Evolutionary conservation across 2,113 vertebrate genomes (phyloP).

Genomic region (zebrafish (Danio rerio)): GRCz12tu NC_133178.1:30072501-30073000

Average conservation of each 20-base stretch:
- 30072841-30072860: conserved; percentile 20
- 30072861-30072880: conserved; percentile 22
- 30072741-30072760: conserved; percentile 22
- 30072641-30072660: not conserved
- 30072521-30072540: too few relatives aligned
- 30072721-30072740: conserved; percentile 13
- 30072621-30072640: too few relatives aligned
- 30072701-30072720: not conserved
- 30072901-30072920: not conserved
- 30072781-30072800: conserved; percentile 35
- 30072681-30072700: conserved; percentile 5
- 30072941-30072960: not conserved
- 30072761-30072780: not conserved
- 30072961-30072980: not conserved
- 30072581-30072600: too few relatives aligned
- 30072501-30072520: too few relatives aligned
- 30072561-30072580: too few relatives aligned
- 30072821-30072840: conserved; percentile 34
- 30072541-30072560: too few relatives aligned
- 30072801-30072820: conserved; percentile 29
- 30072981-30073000: not conserved
- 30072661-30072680: not conserved
- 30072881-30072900: conserved; percentile 16
- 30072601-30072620: too few relatives aligned
- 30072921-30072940: conserved; percentile 15